A percentile compares a stretch with the other conserved stretches of the same genome.
phyloP scores from a whole-genome alignment of 2,113 vertebrate genomes.

The Gallinago paraguaiae region DNA sequence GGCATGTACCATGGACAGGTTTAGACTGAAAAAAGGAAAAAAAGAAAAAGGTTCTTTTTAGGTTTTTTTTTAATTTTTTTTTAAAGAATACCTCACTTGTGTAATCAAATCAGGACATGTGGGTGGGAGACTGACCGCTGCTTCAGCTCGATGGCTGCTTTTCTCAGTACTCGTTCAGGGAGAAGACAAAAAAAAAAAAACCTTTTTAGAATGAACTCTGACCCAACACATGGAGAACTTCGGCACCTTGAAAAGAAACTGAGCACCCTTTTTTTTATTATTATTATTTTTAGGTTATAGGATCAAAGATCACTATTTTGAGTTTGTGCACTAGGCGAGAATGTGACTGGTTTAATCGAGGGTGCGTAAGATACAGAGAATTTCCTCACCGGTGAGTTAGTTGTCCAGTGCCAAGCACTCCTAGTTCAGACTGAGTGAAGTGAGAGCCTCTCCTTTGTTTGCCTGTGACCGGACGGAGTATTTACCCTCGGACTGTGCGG shows the following conservation, averaged over 20 bases:
- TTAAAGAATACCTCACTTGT: conserved; percentile 82
- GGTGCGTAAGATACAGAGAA: not conserved
- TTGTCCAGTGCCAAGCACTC: conserved; percentile 55
- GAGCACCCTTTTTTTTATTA: conserved; percentile 14
- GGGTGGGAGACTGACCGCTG: conserved; percentile 74
- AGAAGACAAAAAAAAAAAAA: conserved; percentile 75
- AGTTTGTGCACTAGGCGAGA: conserved; percentile 62
- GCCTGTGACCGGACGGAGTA: conserved; percentile 22
- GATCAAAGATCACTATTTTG: conserved; percentile 41
- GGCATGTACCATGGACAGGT: conserved; percentile 30
- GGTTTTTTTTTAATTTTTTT: conserved; percentile 3
- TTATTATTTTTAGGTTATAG: conserved; percentile 3
- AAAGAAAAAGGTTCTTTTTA: not conserved
- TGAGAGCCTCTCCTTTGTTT: conserved; percentile 14
- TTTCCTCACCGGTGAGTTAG: not conserved
- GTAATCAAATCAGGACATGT: conserved; percentile 77
- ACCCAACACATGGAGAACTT: conserved; percentile 63
- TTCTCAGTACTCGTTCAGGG: conserved; percentile 80
- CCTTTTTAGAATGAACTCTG: conserved; percentile 65
- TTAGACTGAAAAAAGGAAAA: not conserved
- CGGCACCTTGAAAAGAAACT: conserved; percentile 68
- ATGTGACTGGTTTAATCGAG: not conserved
- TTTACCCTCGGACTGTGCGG: conserved; percentile 8
- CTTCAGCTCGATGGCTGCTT: conserved; percentile 69
- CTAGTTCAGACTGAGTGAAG: conserved; percentile 6